phyloP scores from a whole-genome alignment of 2,113 vertebrate genomes.

The Myocastor coypus region DNA sequence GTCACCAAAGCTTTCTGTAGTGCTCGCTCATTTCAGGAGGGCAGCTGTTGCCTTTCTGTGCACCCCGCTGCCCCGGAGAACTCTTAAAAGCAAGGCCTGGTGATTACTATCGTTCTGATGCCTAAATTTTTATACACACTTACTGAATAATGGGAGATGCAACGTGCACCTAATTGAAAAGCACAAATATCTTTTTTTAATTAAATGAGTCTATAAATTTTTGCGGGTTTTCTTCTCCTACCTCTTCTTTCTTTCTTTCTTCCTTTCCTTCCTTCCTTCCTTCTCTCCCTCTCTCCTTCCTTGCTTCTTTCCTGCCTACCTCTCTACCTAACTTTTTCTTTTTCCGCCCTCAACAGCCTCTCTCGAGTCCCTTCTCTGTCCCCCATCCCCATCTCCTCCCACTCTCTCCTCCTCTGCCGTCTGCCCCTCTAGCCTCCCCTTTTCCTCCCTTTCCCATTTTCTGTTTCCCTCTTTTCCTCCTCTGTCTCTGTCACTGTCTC shows the following conservation, averaged over 20 bases:
- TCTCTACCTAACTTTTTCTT: background rate
- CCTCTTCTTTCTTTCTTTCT: background rate
- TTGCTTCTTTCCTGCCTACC: no score
- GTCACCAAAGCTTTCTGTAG: rapidly evolving
- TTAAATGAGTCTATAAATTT: background rate
- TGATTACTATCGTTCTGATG: background rate
- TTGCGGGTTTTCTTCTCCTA: no score
- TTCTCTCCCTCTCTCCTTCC: no score
- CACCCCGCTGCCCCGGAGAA: background rate
- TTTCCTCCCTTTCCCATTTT: no score
- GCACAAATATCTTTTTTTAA: background rate
- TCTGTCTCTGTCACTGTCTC: rapidly evolving
- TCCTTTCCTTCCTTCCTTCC: no score
- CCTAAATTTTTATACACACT: background rate
- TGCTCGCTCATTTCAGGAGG: background rate
- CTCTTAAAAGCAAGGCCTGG: background rate
- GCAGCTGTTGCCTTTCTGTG: background rate
- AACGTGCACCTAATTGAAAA: background rate
- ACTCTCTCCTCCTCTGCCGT: no score
- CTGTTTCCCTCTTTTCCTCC: background rate
- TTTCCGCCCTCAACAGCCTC: background rate
- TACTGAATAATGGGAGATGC: no score
- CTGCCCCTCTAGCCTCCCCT: no score
- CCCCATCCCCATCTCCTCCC: background rate
- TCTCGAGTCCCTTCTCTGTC: no score